Conservation (phyloP, 2,888 invertebrate genomes). For the Yponomeuta malinellus region DNA sequence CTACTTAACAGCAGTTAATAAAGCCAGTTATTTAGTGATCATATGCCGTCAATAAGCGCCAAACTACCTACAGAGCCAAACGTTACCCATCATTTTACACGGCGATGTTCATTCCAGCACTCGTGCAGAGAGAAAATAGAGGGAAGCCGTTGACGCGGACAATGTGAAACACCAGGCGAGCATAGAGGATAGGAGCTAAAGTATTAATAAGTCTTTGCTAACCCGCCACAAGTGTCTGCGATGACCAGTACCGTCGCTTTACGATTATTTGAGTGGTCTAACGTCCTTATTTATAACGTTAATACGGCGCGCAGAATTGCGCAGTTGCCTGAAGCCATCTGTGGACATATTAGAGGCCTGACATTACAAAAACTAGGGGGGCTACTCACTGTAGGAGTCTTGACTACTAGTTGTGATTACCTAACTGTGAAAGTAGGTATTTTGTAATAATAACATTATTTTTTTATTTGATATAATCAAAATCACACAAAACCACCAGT, state of each 20-base stretch:
- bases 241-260: conserved; percentile 57
- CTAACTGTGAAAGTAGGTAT: no score
- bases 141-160: conserved; percentile 36
- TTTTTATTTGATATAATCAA: no score
- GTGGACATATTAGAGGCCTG: no score
- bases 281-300: conserved; percentile 74
- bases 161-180: conserved; percentile 34
- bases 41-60: not conserved
- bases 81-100: not conserved
- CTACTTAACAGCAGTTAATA: no score
- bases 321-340: conserved; percentile 15
- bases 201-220: conserved; percentile 8
- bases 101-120: not conserved
- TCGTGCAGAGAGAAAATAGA: conserved; percentile 20
- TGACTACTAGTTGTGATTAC: no score
- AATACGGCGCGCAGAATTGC: conserved; percentile 59
- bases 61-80: not conserved
- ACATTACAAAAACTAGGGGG: no score
- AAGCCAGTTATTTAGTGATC: no score
- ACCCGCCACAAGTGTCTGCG: conserved; percentile 50
- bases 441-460: no score
- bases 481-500: no score
- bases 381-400: no score
- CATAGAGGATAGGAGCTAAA: conserved; percentile 34
- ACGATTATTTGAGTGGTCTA: conserved; percentile 69